These are phyloP conservation scores for Schizopygopsis malacanthus DNA, from an alignment of 2,797 vertebrate genomes.

Conservation along the genomic window DNA sequence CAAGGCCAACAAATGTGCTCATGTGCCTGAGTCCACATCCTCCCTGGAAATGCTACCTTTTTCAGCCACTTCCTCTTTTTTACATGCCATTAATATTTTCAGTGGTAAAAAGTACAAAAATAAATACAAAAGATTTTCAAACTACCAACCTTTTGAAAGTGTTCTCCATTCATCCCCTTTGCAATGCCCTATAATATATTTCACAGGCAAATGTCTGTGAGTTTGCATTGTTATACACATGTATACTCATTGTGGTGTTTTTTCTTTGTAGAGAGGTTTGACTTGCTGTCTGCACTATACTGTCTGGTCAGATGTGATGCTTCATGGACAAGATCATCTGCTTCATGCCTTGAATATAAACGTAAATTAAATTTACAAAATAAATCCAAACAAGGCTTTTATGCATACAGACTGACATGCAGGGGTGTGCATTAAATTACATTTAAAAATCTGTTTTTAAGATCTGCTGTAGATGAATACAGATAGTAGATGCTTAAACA, in stretches of 20 bases:
- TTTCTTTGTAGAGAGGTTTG: not conserved
- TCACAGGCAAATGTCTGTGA: not conserved
- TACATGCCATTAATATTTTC: conserved; percentile 61
- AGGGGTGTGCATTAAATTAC: no score
- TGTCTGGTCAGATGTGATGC: not conserved
- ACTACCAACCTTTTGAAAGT: not conserved
- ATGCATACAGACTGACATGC: not conserved
- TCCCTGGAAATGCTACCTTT: conserved; percentile 71
- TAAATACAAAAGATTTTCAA: not conserved
- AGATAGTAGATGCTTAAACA: not conserved
- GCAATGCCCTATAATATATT: not conserved
- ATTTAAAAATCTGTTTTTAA: not conserved
- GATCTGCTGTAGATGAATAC: not conserved
- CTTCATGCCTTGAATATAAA: not conserved
- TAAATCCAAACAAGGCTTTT: not conserved
- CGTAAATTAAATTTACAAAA: not conserved
- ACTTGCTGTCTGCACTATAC: not conserved
- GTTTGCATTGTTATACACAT: not conserved
- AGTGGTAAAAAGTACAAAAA: conserved; percentile 68
- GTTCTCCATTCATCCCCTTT: not conserved
- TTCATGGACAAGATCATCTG: not conserved
- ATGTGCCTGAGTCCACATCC: conserved; percentile 77
- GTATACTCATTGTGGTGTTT: not conserved
- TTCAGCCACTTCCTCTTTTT: conserved; percentile 65
- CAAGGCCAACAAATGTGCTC: conserved; percentile 79